A percentile compares a stretch with the other conserved stretches of the same genome.
Evolutionary conservation across 2,113 vertebrate species (phyloP).

Genomic region (Pungitius pungitius): DNA sequence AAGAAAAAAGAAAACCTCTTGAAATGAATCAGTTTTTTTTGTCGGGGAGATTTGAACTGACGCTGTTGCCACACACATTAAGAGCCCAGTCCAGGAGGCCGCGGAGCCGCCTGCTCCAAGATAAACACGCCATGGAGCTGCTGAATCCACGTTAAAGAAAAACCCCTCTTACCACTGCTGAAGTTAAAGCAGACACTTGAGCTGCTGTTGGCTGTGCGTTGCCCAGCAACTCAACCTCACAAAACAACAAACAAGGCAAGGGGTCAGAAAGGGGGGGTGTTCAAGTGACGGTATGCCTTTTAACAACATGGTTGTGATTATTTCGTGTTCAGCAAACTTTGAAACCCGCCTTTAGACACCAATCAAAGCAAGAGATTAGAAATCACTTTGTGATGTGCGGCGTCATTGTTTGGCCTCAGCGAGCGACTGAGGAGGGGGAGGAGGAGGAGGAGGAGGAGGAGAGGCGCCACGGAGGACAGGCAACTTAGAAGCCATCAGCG

Average conservation of each 20-base stretch:
- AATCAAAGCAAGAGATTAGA: slow-evolving; percentile 18
- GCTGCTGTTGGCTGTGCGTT: slow-evolving; percentile 9
- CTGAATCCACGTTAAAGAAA: slow-evolving; percentile 24
- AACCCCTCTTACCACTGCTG: slow-evolving; percentile 3
- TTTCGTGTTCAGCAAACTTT: neutral
- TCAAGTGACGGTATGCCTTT: slow-evolving; percentile 5
- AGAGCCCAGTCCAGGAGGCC: slow-evolving; percentile 4
- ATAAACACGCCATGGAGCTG: slow-evolving; percentile 15
- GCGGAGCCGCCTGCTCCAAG: slow-evolving; percentile 14
- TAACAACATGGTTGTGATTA: slow-evolving; percentile 14
- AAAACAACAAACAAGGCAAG: slow-evolving; percentile 25
- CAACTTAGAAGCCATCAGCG: slow-evolving; percentile 53
- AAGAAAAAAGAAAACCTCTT: neutral
- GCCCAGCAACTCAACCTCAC: slow-evolving; percentile 17
- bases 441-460: slow-evolving; percentile 7
- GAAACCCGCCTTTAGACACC: slow-evolving; percentile 4
- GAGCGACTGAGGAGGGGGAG: slow-evolving; percentile 13
- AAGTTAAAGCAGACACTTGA: slow-evolving; percentile 12
- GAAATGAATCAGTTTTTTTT: neutral
- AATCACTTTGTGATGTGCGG: slow-evolving; percentile 28
- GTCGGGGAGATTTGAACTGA: neutral
- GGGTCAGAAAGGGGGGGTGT: slow-evolving; percentile 17
- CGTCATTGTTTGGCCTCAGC: slow-evolving; percentile 43
- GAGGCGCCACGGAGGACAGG: slow-evolving; percentile 45
- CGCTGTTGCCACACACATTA: neutral